Evolutionary conservation across 2,797 vertebrate genomes (phyloP), one percentile per base, ranked within the genome.

Genomic region (Falco berigora): DNA sequence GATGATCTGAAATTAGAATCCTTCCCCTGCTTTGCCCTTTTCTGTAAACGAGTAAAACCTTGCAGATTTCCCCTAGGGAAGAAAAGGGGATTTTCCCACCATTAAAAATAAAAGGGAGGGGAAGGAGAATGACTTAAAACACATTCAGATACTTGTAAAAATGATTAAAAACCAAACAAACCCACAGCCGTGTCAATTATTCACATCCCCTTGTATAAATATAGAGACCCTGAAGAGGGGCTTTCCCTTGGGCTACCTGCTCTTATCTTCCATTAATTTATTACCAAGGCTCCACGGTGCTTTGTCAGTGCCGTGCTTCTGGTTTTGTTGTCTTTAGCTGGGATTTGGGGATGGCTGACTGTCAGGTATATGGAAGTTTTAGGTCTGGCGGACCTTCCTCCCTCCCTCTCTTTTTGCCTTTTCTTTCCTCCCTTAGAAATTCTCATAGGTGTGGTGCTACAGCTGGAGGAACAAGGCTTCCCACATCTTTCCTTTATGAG

Each of bases 1-100:
- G 92, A 93, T 91, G 91, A 88, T 81, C 88, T 91, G 95, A 96
- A 96, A 95, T 95, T 92, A 96, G 96, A 90, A 91, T 92, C 86
- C 71, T 89, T 93, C 73, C 81, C 81, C 62, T 89, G 50, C 77
- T 91, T 87, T 93, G 74, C 90, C 83, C 93, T 93, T 90, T 82
- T 63, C 90, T 86, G 66, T 50, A 82, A 91, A 83, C 47, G 36
- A 86, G 93, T 90, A 87, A 87, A 77, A 89, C 96, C 90, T 88
- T 96, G 94, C 81, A 85, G 56, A 72, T 91, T 87, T 24, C 68
- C 95, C 86, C 14, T 55, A 58, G 88, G 94, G 81, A 47, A 91
- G 72, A 87, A 53, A 86, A 34, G 86, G 93, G 90, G 93, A 91
- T 94, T 97, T 97, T 92, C 93, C 88, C 92, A 92, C 64, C 81